A percentile compares a stretch with the other conserved stretches of the same genome.
Conservation (phyloP, 2,888 invertebrate genomes). For the Heliconius ismenius region DNA sequence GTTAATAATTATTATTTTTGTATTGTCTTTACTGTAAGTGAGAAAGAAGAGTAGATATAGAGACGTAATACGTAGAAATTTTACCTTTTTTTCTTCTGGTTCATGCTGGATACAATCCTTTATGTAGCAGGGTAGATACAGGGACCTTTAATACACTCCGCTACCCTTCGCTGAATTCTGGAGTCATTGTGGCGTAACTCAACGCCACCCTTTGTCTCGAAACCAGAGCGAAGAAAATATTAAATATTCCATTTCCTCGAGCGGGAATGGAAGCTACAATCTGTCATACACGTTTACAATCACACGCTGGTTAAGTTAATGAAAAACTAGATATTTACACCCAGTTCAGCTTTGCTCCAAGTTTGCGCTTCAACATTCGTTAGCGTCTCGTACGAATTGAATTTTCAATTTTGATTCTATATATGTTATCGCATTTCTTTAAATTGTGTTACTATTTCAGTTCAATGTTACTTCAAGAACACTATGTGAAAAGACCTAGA, state of each 20-base stretch:
- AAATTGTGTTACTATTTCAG: slow-evolving; percentile 17
- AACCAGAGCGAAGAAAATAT: too few species aligned
- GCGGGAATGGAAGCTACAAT: not conserved
- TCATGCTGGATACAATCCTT: too few species aligned
- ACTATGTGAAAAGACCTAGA: too few species aligned
- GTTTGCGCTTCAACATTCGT: slow-evolving; percentile 13
- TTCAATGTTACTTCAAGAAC: not conserved
- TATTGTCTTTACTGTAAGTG: not conserved
- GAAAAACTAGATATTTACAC: not conserved
- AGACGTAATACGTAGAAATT: not conserved
- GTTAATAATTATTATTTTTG: not conserved
- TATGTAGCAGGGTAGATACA: too few species aligned
- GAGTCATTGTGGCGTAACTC: too few species aligned
- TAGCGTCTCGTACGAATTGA: slow-evolving; percentile 14
- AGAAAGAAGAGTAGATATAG: not conserved
- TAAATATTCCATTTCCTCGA: too few species aligned
- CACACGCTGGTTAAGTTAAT: not conserved
- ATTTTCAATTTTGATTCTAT: slow-evolving; percentile 19
- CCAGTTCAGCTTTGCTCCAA: slow-evolving; percentile 8
- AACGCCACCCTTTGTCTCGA: too few species aligned
- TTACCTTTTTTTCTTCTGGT: too few species aligned
- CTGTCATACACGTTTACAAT: not conserved
- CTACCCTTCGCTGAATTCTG: too few species aligned
- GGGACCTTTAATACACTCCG: too few species aligned
- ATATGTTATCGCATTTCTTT: slow-evolving; percentile 12